Conservation (phyloP, 2,888 invertebrate genomes). For the Teinopalpus imperialis region DNA sequence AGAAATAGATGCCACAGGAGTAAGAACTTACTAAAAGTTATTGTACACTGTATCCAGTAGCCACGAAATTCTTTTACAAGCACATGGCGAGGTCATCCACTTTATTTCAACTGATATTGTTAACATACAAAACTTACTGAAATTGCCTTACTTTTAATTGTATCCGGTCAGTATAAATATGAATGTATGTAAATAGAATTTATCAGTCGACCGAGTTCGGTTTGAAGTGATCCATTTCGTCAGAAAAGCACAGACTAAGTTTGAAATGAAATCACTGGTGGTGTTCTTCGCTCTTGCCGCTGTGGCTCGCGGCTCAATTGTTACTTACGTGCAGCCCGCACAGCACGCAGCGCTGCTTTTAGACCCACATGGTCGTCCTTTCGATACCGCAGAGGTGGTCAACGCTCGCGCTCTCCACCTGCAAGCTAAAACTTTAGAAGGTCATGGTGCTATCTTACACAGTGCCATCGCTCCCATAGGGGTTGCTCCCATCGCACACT, state of each 20-base stretch:
- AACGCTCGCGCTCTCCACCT: conserved; percentile 70
- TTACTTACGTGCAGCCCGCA: conserved; percentile 68
- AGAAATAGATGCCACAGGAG: too few relatives aligned
- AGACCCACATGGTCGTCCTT: conserved; percentile 69
- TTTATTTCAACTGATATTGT: conserved; percentile 76
- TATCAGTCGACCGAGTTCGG: conserved; percentile 61
- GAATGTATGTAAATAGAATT: conserved; percentile 36
- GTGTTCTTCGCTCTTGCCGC: conserved; percentile 84
- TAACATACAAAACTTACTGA: conserved; percentile 43
- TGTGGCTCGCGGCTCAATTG: conserved; percentile 78
- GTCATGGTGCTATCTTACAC: conserved; percentile 36
- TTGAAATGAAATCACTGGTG: conserved; percentile 77
- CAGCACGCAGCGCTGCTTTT: conserved; percentile 69
- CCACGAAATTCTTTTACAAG: too few relatives aligned
- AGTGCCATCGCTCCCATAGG: conserved; percentile 44
- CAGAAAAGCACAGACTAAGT: conserved; percentile 66
- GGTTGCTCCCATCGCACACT: conserved; percentile 31
- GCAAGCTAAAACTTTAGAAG: conserved; percentile 71
- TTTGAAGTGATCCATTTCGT: conserved; percentile 62
- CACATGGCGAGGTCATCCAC: too few relatives aligned
- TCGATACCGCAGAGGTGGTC: conserved; percentile 75
- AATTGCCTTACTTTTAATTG: conserved; percentile 69
- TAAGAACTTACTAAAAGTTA: too few relatives aligned
- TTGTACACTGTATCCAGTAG: too few relatives aligned
- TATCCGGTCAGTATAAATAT: conserved; percentile 73